These are phyloP conservation scores for Proctacanthus coquilletti DNA, from an alignment of 1,140 invertebrate genomes.

Conservation along the genomic window DNA sequence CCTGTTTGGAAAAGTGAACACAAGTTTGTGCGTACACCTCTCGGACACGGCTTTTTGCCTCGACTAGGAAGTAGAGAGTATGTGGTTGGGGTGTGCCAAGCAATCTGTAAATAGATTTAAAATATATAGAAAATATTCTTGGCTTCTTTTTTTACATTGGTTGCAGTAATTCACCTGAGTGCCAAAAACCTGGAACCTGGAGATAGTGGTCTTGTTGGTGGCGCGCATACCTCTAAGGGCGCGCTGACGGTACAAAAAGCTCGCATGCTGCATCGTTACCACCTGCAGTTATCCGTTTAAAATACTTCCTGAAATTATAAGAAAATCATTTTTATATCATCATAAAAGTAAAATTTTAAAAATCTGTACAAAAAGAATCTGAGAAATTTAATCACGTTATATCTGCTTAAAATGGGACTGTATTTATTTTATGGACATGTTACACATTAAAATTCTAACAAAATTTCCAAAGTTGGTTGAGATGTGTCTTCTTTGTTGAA, in stretches of 20 bases:
- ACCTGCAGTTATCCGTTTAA: constrained; percentile 24
- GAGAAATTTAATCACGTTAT: no score
- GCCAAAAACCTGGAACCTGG: constrained; percentile 30
- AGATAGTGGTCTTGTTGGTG: constrained; percentile 30
- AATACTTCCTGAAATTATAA: constrained; percentile 23
- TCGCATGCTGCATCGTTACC: constrained; percentile 33
- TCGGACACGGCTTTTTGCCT: constrained; percentile 69
- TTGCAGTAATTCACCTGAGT: constrained; percentile 17
- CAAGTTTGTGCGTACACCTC: constrained; percentile 71
- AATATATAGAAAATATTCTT: background rate
- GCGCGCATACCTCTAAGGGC: constrained; percentile 32
- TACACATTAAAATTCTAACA: no score
- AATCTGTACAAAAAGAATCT: no score
- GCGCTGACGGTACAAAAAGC: constrained; percentile 32
- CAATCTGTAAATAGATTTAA: constrained; percentile 14
- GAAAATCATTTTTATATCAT: no score
- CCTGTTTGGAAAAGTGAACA: constrained; percentile 54
- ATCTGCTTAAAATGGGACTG: no score
- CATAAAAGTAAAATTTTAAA: no score
- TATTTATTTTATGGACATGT: no score
- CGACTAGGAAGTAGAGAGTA: constrained; percentile 32
- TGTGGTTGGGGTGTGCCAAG: constrained; percentile 29
- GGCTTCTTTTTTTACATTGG: background rate
- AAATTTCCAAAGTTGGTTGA: no score
- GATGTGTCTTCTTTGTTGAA: no score